A percentile compares a stretch with the other conserved stretches of the same genome.
Evolutionary conservation across 2,113 vertebrate species (phyloP).

Genomic region (Pogona vitticeps): DNA sequence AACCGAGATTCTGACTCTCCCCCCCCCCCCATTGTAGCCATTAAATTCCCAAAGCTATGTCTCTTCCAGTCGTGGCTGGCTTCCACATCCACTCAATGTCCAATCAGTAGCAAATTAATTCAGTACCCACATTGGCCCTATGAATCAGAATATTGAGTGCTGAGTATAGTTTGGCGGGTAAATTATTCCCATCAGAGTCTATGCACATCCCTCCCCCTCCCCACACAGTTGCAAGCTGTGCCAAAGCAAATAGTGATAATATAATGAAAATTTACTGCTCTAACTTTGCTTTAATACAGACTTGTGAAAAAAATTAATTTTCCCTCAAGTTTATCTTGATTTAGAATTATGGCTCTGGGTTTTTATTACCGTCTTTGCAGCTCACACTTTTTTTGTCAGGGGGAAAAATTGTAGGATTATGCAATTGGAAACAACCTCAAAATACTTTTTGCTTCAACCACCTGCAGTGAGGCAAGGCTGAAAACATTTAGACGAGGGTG

Average conservation of each 20-base stretch:
- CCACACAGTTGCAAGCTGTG: slow-evolving; percentile 1
- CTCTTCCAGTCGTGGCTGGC: slow-evolving; percentile 44
- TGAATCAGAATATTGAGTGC: slow-evolving; percentile 41
- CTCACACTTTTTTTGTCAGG: slow-evolving; percentile 24
- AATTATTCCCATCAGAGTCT: slow-evolving; percentile 43
- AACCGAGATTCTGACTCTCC: slow-evolving; percentile 53
- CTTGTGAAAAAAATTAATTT: slow-evolving; percentile 41
- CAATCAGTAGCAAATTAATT: slow-evolving; percentile 39
- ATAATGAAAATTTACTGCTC: slow-evolving; percentile 63
- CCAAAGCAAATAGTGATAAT: slow-evolving; percentile 73
- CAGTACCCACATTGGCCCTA: slow-evolving; percentile 28
- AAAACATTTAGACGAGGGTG: neutral
- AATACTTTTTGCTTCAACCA: neutral
- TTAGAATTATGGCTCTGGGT: slow-evolving; percentile 28
- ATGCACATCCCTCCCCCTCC: slow-evolving; percentile 52
- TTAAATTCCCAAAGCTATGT: slow-evolving; percentile 49
- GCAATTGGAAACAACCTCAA: neutral
- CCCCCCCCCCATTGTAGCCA: slow-evolving; percentile 31
- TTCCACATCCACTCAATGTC: slow-evolving; percentile 25
- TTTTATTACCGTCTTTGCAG: slow-evolving; percentile 3
- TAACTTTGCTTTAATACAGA: slow-evolving; percentile 29
- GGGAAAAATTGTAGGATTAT: slow-evolving; percentile 22
- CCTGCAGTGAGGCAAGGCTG: neutral
- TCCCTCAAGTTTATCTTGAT: slow-evolving; percentile 50
- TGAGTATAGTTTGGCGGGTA: slow-evolving; percentile 53